Evolutionary conservation across 2,888 invertebrate genomes (phyloP), one percentile per base, ranked within the genome.

Genomic region (Mycogona germanica): DNA sequence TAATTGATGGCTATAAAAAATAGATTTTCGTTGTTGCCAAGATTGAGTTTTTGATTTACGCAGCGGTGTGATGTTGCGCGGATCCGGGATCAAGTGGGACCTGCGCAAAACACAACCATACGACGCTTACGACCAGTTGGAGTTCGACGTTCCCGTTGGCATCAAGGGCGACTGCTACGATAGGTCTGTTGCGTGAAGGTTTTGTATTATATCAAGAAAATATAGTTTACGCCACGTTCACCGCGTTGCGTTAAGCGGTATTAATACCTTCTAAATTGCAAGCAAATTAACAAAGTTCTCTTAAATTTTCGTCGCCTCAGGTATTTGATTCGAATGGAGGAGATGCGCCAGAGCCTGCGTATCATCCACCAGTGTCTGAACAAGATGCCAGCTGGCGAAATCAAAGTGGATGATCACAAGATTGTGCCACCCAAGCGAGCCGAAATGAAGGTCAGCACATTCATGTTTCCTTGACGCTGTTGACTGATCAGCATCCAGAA

Each of bases 71-170:
- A 97, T 99, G 97, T 73, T 98, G 28, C 78, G 98, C 51, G 97
- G 97, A 0, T 96, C 96, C 0, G 98, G 98, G 17, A 93, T 98
- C 63, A 95, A 96, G 70, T 99, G 98, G 96, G 98, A 99, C 70
- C 73, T 98, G 44, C 79, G 98, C 51, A 96, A 97, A 72, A 73
- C 83, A 14, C 87, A 92, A 69, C 98, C 98, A 0, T 99, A 98
- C 70, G 98, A 98, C 70, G 95, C 88, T 0, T 98, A 99, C 68
- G 77, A 91, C 65, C 73, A 82, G 51, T 77, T 97, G 1, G 95
- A 98, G 14, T 98, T 98, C 69, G 98, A 99, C 67, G 81, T 99
- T 1, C 98, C 98, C 9, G 84, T 98, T 63, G 98, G 98, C 1
- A 80, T 79, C 3, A 82, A 89, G 58, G 98, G 98, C 1, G 98